These are phyloP conservation scores for Leptopilina myrica DNA, from an alignment of 2,888 invertebrate species.

Conservation along the genomic window DNA sequence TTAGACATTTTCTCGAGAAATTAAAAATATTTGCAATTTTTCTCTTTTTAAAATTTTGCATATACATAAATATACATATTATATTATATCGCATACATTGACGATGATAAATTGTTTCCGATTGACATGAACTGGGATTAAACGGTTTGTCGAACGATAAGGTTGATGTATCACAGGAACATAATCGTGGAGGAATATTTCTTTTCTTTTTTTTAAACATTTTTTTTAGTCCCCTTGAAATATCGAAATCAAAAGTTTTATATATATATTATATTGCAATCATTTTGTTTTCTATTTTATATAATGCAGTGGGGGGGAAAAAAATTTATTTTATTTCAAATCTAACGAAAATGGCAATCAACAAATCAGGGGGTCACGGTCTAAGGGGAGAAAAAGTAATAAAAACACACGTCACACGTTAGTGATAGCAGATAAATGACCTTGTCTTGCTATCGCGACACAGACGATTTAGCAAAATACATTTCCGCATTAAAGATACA, in stretches of 20 bases:
- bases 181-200: neutral
- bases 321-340: too few relatives aligned
- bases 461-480: slow-evolving; percentile 25
- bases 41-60: neutral
- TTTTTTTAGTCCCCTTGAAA: too few relatives aligned
- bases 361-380: slow-evolving; percentile 7
- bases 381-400: slow-evolving; percentile 15
- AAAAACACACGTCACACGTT: slow-evolving; percentile 15
- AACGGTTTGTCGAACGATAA: slow-evolving; percentile 16
- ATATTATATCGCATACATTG: neutral
- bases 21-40: too few relatives aligned
- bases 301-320: too few relatives aligned
- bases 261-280: too few relatives aligned
- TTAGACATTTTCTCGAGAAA: too few relatives aligned
- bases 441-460: slow-evolving; percentile 29
- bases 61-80: neutral
- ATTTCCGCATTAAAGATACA: slow-evolving; percentile 9
- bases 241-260: neutral
- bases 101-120: slow-evolving; percentile 6
- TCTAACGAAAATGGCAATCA: slow-evolving; percentile 12
- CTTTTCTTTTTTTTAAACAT: neutral
- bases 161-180: neutral
- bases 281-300: too few relatives aligned
- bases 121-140: slow-evolving; percentile 25
- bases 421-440: slow-evolving; percentile 34